Percentiles rank a stretch among this genome's conserved stretches.
Conservation (phyloP, 2,113 vertebrate genomes). For the Phycodurus eques region DNA sequence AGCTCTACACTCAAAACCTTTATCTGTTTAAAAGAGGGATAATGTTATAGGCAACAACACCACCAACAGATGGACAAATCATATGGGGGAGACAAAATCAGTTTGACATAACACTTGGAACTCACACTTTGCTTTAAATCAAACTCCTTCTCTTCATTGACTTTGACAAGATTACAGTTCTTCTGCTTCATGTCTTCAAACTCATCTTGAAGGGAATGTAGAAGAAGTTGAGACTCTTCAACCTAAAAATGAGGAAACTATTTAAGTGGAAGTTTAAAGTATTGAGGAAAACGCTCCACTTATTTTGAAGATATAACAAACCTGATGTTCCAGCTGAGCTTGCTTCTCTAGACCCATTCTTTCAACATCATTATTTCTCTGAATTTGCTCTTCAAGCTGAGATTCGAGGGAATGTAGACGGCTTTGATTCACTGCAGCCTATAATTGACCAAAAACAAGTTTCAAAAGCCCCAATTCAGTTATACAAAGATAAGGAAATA, state of each 20-base stretch:
- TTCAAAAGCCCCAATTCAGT: not conserved
- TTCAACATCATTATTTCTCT: not conserved
- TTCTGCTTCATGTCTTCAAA: not conserved
- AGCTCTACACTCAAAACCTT: not conserved
- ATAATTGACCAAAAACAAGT: not conserved
- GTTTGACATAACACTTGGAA: not conserved
- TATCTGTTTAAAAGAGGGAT: not conserved
- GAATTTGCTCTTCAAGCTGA: not conserved
- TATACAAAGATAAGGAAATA: not conserved
- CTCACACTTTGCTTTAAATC: not conserved
- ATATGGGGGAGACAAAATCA: not conserved
- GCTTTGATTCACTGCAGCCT: not conserved
- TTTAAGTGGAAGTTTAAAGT: not conserved
- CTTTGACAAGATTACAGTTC: not conserved
- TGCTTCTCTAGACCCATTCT: not conserved
- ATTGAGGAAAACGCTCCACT: not conserved
- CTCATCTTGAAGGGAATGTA: not conserved
- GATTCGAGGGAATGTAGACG: not conserved
- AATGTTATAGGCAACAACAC: not conserved
- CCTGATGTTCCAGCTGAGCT: not conserved
- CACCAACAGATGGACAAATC: not conserved
- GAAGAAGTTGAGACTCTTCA: not conserved
- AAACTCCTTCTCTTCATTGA: not conserved
- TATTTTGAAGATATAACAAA: not conserved
- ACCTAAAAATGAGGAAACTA: not conserved